phyloP scores from a whole-genome alignment of 1,140 invertebrate genomes.

The Asobara japonica region DNA sequence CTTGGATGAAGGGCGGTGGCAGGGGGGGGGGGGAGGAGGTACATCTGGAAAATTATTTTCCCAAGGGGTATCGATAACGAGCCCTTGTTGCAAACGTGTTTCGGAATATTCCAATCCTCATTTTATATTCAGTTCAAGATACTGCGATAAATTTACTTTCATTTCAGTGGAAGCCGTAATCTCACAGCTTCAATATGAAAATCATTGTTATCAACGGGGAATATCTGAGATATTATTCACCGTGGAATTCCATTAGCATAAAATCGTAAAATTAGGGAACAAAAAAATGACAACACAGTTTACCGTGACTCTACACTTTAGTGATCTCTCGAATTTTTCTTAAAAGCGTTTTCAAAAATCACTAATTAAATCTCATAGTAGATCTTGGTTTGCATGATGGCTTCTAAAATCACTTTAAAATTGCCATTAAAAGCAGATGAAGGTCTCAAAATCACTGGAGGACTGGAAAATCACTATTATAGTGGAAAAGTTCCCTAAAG shows the following conservation, averaged over 20 bases:
- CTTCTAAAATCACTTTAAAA: too few relatives aligned
- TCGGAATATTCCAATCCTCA: constrained; percentile 24
- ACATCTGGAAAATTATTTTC: constrained; percentile 23
- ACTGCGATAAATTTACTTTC: neutral
- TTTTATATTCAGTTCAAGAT: constrained; percentile 11
- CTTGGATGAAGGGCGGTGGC: neutral
- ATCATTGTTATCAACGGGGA: neutral
- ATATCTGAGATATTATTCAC: neutral
- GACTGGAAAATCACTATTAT: too few relatives aligned
- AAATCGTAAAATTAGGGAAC: too few relatives aligned
- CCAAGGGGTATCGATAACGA: constrained; percentile 23
- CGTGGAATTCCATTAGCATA: neutral
- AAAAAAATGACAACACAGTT: too few relatives aligned
- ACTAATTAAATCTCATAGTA: too few relatives aligned
- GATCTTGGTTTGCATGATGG: too few relatives aligned
- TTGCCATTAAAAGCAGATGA: too few relatives aligned
- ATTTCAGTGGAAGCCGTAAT: neutral
- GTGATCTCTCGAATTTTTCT: too few relatives aligned
- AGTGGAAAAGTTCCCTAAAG: too few relatives aligned
- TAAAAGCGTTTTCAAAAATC: too few relatives aligned
- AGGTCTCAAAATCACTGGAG: too few relatives aligned
- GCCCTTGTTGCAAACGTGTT: constrained; percentile 24
- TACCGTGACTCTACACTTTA: too few relatives aligned
- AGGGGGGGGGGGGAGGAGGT: neutral
- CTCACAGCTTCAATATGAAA: neutral